Conservation (phyloP, 2,888 invertebrate genomes). For the Sycophila texana region DNA sequence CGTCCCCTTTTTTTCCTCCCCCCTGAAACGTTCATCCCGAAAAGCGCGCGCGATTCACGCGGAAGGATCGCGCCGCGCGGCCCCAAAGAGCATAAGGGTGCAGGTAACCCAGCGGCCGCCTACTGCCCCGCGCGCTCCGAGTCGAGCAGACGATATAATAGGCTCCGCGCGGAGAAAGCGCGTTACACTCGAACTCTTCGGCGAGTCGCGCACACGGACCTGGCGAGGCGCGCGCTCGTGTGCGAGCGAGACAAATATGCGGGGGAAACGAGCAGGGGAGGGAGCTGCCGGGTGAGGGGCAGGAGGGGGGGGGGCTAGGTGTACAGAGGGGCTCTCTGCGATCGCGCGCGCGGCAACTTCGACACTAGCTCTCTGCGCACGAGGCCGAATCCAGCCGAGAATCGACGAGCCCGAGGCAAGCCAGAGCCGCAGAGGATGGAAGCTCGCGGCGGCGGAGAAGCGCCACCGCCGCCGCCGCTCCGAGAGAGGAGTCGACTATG, state of each 20-base stretch:
- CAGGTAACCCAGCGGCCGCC: too few relatives aligned
- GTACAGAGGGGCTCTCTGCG: constrained; percentile 47
- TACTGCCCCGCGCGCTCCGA: too few relatives aligned
- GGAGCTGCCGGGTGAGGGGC: neutral
- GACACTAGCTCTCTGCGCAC: constrained; percentile 54
- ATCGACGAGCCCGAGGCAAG: constrained; percentile 50
- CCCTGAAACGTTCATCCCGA: too few relatives aligned
- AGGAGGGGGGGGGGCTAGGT: neutral
- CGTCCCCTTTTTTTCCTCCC: too few relatives aligned
- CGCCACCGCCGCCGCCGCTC: constrained; percentile 44
- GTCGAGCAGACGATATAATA: too few relatives aligned
- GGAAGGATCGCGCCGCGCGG: too few relatives aligned
- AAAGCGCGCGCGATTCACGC: too few relatives aligned
- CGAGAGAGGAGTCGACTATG: constrained; percentile 3
- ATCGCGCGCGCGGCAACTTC: constrained; percentile 58
- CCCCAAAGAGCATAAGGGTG: too few relatives aligned
- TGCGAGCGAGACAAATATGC: constrained; percentile 25
- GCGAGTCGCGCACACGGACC: neutral
- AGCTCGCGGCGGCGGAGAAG: constrained; percentile 39
- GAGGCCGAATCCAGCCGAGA: constrained; percentile 55
- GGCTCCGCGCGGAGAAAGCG: neutral
- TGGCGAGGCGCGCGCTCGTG: constrained; percentile 10
- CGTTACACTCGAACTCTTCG: neutral
- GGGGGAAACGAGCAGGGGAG: neutral
- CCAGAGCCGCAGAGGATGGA: constrained; percentile 9